These are phyloP conservation scores for Pseudoips prasinana DNA, from an alignment of 2,888 invertebrate species.

Conservation along the genomic window DNA sequence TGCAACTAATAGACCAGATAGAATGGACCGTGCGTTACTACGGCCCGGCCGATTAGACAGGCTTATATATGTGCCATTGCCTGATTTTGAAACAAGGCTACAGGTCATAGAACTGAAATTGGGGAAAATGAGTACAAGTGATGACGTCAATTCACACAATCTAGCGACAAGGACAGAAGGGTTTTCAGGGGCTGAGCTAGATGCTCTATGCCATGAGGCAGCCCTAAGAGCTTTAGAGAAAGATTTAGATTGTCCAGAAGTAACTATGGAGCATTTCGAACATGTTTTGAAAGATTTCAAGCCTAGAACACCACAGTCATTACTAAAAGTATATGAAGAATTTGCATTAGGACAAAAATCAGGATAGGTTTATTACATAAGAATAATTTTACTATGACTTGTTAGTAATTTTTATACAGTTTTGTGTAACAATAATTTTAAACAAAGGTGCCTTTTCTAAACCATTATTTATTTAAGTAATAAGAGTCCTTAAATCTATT, in stretches of 20 bases:
- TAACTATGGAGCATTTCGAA: conserved; percentile 87
- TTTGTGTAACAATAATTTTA: conserved; percentile 5
- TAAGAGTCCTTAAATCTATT: conserved; percentile 50
- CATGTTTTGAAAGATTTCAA: conserved; percentile 86
- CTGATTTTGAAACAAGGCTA: conserved; percentile 88
- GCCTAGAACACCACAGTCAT: conserved; percentile 88
- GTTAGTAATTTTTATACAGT: conserved; percentile 2
- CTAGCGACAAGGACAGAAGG: conserved; percentile 87
- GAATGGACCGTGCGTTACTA: conserved; percentile 95
- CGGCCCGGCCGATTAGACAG: conserved; percentile 95
- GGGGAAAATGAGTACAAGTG: conserved; percentile 85
- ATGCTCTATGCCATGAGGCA: conserved; percentile 95
- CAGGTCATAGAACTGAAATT: conserved; percentile 93
- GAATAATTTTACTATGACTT: background rate
- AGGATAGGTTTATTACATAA: no score
- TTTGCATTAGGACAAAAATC: conserved; percentile 74
- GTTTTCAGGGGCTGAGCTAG: conserved; percentile 97
- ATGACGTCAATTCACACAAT: conserved; percentile 84
- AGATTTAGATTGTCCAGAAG: conserved; percentile 83
- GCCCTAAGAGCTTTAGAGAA: conserved; percentile 92
- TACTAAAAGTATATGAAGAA: conserved; percentile 88
- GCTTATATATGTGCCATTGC: conserved; percentile 95
- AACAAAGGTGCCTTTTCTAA: conserved; percentile 19
- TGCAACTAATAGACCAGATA: conserved; percentile 98
- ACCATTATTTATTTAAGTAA: conserved; percentile 55